These are phyloP conservation scores for Ichneumon xanthorius DNA, from an alignment of 2,888 invertebrate species.

Conservation along the genomic window DNA sequence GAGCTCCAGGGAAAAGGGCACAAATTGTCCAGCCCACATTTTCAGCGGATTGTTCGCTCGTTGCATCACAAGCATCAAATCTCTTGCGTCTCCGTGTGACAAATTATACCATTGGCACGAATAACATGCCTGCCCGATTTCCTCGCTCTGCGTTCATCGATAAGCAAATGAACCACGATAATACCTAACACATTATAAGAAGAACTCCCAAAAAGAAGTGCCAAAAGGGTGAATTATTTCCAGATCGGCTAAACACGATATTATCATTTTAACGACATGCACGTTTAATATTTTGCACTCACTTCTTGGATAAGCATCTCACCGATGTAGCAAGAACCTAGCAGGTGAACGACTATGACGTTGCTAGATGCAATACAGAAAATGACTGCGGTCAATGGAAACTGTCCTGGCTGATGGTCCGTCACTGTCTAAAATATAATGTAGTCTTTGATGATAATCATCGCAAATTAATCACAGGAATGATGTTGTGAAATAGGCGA, in stretches of 20 bases:
- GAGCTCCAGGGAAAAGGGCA: slow-evolving; percentile 70
- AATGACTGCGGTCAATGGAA: background rate
- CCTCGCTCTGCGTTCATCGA: slow-evolving; percentile 61
- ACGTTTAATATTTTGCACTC: background rate
- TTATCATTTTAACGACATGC: background rate
- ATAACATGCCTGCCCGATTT: slow-evolving; percentile 67
- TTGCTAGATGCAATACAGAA: background rate
- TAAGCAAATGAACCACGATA: background rate
- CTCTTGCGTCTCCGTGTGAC: slow-evolving; percentile 52
- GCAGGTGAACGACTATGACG: background rate
- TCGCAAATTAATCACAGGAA: too few species aligned
- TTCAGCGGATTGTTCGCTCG: slow-evolving; percentile 69
- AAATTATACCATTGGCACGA: slow-evolving; percentile 73
- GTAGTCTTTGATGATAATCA: too few species aligned
- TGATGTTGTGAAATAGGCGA: too few species aligned
- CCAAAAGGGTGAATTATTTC: background rate
- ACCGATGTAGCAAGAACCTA: background rate
- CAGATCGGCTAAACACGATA: background rate
- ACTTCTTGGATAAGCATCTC: background rate
- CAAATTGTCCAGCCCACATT: slow-evolving; percentile 76
- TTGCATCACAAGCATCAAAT: slow-evolving; percentile 67
- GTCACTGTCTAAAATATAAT: background rate
- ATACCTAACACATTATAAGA: background rate
- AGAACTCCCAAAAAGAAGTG: background rate
- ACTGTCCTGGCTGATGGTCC: background rate